Base-by-base conservation (phyloP, 2,113 vertebrate genomes). In the Xiphophorus hellerii region DNA sequence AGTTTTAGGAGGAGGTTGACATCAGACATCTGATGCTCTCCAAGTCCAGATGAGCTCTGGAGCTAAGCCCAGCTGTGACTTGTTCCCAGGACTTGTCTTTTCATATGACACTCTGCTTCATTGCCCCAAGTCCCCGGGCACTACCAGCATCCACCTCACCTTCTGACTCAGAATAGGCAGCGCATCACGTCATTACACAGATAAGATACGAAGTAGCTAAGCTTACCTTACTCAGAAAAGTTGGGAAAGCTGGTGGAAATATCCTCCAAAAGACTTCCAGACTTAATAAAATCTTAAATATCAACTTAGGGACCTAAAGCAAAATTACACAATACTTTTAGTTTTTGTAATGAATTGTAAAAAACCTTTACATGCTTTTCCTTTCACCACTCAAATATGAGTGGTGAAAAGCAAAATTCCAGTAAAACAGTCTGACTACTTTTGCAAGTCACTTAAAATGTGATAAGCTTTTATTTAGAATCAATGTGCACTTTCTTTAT, bases 31-130 rank as follows among this genome's bases (percentile, higher is more conserved):
- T 83, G 85, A 84, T 81, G 80, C 62, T 74, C 79, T 77, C 73
- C 79, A 77, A 74, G 79, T 91, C 81, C 86, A 80, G 84, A 88
- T 80, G 83, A 87, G 60, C 78, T 84, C 75, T 86, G 89, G 75
- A 87, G 71, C 66, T 85, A 87, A 82, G 48, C 71, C 68, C 76
- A 74, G 69, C 84, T 77, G 78, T 84, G 77, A 54, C 79, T 83
- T 71, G 74, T 84, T 77, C 73, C 83, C 81, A 65, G 76, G 82
- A 81, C 62, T 84, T 73, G 73, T 62, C 42, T 70, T 78, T 42
- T 84, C 82, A 80, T 73, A 80, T 70, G 76, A 77, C 79, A 74
- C 51, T 37, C 62, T 72, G 6, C 54, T 75, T 77, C 76, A 62
- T 60, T 75, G 17, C 69, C 79, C 69, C 58, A 76, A 77, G 75